Conservation (phyloP, 2,797 vertebrate genomes). For the Bufotes viridis region DNA sequence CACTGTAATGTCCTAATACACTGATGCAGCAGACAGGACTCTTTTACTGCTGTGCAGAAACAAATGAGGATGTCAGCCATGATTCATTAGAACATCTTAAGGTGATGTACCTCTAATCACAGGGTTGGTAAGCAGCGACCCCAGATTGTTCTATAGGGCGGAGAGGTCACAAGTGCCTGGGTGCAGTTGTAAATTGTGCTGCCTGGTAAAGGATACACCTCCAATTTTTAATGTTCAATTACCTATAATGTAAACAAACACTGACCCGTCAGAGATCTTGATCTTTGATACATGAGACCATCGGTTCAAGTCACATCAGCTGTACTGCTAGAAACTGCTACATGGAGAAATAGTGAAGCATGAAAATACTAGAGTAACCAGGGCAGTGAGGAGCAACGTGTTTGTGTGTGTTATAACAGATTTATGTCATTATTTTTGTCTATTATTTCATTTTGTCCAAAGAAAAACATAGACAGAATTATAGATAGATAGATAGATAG, state of each 20-base stretch:
- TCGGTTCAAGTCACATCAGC: neutral
- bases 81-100: constrained; percentile 61
- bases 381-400: neutral
- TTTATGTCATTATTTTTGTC: neutral
- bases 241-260: constrained; percentile 64
- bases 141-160: constrained; percentile 66
- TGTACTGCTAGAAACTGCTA: neutral
- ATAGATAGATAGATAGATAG: too few relatives aligned
- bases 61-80: constrained; percentile 61
- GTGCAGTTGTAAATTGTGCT: constrained; percentile 71
- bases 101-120: constrained; percentile 59
- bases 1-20: constrained; percentile 60
- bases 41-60: constrained; percentile 59
- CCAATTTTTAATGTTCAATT: constrained; percentile 74
- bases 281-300: neutral
- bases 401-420: neutral
- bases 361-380: neutral
- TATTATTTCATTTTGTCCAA: neutral
- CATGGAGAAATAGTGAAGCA: neutral
- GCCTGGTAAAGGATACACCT: constrained; percentile 73
- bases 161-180: constrained; percentile 69
- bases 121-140: constrained; percentile 64
- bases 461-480: neutral
- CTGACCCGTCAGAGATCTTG: neutral
- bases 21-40: constrained; percentile 58